phyloP scores from a whole-genome alignment of 2,797 vertebrate species.

The Macropus fuliginosus region DNA sequence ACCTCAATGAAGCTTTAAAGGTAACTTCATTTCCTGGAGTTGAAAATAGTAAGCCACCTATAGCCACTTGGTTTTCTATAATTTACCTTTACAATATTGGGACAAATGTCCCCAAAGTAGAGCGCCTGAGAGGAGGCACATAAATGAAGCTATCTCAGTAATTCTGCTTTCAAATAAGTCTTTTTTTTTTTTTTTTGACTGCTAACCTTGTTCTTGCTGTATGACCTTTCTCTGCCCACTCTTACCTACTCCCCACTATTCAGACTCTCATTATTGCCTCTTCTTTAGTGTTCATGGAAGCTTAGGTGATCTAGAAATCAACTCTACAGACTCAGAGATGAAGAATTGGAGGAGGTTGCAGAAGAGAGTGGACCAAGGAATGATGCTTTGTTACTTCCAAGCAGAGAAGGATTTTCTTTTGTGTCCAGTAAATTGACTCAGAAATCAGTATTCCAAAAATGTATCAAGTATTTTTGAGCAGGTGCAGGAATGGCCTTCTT shows the following conservation, averaged over 20 bases:
- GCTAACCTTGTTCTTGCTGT: rapidly evolving
- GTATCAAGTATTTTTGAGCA: background rate
- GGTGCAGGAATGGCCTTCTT: background rate
- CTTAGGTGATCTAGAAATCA: background rate
- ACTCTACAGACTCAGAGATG: rapidly evolving
- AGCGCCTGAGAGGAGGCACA: background rate
- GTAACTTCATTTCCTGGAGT: background rate
- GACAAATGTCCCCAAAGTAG: background rate
- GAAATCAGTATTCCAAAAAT: background rate
- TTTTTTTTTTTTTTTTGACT: background rate
- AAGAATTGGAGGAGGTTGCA: background rate
- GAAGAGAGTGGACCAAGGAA: background rate
- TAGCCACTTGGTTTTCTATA: background rate
- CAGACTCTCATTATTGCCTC: background rate
- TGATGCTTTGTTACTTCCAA: rapidly evolving
- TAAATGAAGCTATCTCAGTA: background rate
- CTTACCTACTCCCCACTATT: background rate
- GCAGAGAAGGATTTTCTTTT: background rate
- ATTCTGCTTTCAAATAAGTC: background rate
- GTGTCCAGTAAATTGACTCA: background rate
- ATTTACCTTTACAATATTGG: background rate
- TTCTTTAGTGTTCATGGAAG: background rate
- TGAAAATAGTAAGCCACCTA: background rate
- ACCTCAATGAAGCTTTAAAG: background rate
- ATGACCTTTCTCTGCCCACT: background rate